Conservation (phyloP, 2,888 invertebrate genomes). For the Ecliptopera silaceata region DNA sequence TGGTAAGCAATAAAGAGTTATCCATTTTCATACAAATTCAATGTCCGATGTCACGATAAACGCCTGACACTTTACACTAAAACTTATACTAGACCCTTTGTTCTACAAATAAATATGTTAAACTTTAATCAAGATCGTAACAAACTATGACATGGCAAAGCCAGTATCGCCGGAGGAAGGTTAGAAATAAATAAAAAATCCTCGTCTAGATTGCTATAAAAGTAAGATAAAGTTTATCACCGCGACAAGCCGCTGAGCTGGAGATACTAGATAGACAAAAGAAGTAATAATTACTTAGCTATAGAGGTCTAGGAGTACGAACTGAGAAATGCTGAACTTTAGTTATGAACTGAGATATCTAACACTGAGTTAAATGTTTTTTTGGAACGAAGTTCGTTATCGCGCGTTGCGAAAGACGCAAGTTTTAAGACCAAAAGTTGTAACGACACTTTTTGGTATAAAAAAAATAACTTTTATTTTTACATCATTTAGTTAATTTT, state of each 20-base stretch:
- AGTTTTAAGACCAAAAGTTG: too few species aligned
- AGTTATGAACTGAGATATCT: too few species aligned
- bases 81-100: background rate
- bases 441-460: too few species aligned
- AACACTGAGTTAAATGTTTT: too few species aligned
- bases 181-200: constrained; percentile 15
- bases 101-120: background rate
- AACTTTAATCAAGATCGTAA: background rate
- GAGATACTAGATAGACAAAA: constrained; percentile 2
- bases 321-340: background rate
- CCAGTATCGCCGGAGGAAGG: background rate
- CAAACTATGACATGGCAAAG: background rate
- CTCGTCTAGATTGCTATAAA: constrained; percentile 21
- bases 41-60: too few species aligned
- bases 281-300: background rate
- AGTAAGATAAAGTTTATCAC: constrained; percentile 23
- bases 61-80: too few species aligned
- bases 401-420: too few species aligned
- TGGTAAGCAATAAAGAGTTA: too few species aligned
- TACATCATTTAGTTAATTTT: too few species aligned
- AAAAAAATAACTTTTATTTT: too few species aligned
- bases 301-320: background rate
- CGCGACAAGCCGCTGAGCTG: constrained; percentile 11
- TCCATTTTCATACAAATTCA: too few species aligned
- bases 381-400: too few species aligned